phyloP scores from a whole-genome alignment of 1,140 invertebrate species.

The Dufourea novaeangliae region DNA sequence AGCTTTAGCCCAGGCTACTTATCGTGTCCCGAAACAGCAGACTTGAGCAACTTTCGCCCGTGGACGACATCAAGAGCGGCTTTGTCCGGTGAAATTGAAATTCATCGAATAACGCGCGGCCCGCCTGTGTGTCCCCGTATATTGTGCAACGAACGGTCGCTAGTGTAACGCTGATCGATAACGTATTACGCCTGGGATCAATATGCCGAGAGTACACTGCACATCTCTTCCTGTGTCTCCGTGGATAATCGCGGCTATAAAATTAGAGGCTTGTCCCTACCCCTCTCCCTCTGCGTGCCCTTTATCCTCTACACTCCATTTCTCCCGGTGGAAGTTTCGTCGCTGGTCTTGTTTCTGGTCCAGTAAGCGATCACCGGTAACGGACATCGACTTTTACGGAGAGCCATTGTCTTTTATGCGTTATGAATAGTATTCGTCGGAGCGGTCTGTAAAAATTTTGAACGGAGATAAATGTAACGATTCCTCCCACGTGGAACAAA shows the following conservation, averaged over 20 bases:
- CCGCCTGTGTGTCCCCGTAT: not conserved
- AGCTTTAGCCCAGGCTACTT: constrained; percentile 5
- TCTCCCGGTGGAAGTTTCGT: constrained; percentile 18
- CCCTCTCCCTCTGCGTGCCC: too few relatives aligned
- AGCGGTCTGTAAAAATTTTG: constrained; percentile 34
- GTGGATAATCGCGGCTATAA: constrained; percentile 32
- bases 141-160: not conserved
- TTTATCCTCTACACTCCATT: constrained; percentile 26
- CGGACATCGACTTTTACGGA: constrained; percentile 47
- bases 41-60: not conserved
- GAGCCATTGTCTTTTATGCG: constrained; percentile 48
- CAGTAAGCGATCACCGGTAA: constrained; percentile 32
- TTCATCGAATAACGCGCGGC: not conserved
- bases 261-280: constrained; percentile 17
- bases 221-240: constrained; percentile 21
- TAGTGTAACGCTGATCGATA: constrained; percentile 23
- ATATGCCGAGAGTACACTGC: constrained; percentile 14
- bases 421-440: constrained; percentile 44
- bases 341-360: constrained; percentile 33
- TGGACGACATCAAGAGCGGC: constrained; percentile 7
- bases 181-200: constrained; percentile 27
- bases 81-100: constrained; percentile 24
- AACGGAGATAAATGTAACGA: constrained; percentile 34
- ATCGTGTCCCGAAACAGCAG: not conserved
- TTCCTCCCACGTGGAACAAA: constrained; percentile 16